Evolutionary conservation across 2,113 vertebrate species (phyloP).

Genomic region (Dolichallabes microphthalmus): DNA sequence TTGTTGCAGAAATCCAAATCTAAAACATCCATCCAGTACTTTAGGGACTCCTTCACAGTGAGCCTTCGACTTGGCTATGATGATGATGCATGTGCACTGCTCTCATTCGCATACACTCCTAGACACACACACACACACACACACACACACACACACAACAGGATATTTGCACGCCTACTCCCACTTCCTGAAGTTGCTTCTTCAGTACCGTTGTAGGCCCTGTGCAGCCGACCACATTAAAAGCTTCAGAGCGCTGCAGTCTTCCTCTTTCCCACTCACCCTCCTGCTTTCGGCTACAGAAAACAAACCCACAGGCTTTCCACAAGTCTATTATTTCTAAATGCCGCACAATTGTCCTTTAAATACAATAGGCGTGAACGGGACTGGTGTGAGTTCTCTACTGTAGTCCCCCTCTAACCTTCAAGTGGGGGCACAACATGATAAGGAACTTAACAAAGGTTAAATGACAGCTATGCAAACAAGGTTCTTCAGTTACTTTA

Average conservation of each 20-base stretch:
- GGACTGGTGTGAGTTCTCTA: background rate
- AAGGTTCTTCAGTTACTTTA: background rate
- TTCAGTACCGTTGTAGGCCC: slow-evolving; percentile 55
- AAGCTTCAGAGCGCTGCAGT: slow-evolving; percentile 55
- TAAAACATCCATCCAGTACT: background rate
- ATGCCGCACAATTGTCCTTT: slow-evolving; percentile 4
- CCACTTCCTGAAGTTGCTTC: slow-evolving; percentile 56
- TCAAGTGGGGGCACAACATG: background rate
- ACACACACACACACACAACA: slow-evolving; percentile 3
- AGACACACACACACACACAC: background rate
- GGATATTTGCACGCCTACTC: slow-evolving; percentile 36
- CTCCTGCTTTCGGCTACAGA: slow-evolving; percentile 1
- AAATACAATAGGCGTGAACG: background rate
- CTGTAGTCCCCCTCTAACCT: background rate
- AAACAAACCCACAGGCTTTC: slow-evolving; percentile 19
- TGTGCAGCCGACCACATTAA: slow-evolving; percentile 66
- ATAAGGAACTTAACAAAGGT: background rate
- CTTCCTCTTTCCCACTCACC: slow-evolving; percentile 28
- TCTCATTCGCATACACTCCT: background rate
- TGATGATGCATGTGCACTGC: background rate
- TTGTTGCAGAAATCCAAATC: slow-evolving; percentile 2
- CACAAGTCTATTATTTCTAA: slow-evolving; percentile 6
- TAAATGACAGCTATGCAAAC: background rate
- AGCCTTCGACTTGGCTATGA: background rate
- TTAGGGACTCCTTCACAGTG: background rate